Conservation (phyloP, 1,140 invertebrate species). For the Drosophila kurseongensis region DNA sequence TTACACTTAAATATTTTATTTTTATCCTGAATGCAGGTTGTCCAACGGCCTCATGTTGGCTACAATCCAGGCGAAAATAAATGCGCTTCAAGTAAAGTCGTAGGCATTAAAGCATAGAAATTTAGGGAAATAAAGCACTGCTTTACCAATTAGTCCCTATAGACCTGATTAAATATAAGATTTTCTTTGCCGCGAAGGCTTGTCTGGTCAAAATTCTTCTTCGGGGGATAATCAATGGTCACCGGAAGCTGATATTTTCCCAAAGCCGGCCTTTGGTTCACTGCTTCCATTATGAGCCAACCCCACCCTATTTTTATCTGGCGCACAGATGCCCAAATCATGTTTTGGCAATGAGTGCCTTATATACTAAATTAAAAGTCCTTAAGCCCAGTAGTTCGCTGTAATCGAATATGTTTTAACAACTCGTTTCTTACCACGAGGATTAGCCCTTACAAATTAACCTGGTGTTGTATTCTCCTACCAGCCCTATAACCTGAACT, state of each 20-base stretch:
- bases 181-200: background rate
- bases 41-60: conserved; percentile 4
- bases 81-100: too few species aligned
- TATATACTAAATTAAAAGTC: background rate
- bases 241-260: conserved; percentile 1
- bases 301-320: conserved; percentile 14
- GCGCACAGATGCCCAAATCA: background rate
- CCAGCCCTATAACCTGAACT: background rate
- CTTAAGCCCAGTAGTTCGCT: background rate
- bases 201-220: background rate
- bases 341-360: background rate
- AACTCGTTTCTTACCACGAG: background rate
- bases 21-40: conserved; percentile 45
- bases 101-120: background rate
- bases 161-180: background rate
- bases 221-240: conserved; percentile 1
- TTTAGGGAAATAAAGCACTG: background rate
- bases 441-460: conserved; percentile 3
- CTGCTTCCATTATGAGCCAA: conserved; percentile 8
- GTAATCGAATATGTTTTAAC: background rate
- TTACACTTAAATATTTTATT: conserved; percentile 69
- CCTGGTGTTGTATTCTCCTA: conserved; percentile 5
- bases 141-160: background rate
- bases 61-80: conserved; percentile 8
- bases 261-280: background rate